Conservation (phyloP, 37 sponge, comb jelly and placozoan species). For the Ianthella basta region DNA sequence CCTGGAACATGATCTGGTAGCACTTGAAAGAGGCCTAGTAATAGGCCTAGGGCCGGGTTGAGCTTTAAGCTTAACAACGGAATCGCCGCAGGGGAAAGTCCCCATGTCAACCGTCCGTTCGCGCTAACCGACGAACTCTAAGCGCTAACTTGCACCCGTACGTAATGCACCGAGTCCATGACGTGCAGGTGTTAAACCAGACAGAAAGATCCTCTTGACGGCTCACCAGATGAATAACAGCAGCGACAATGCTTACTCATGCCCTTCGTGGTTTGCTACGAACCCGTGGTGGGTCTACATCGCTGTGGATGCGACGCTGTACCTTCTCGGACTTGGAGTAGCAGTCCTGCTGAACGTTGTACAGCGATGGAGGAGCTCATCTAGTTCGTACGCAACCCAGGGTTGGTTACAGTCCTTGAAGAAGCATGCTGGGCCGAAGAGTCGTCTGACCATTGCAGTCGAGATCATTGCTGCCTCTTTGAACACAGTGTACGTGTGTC, state of each 20-base stretch:
- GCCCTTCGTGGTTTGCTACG: neutral
- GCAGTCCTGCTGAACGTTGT: neutral
- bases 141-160: no score
- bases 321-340: neutral
- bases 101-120: no score
- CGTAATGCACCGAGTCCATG: no score
- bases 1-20: slow-evolving; percentile 9
- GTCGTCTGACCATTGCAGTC: neutral
- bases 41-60: no score
- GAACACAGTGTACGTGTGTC: neutral
- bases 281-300: slow-evolving; percentile 14
- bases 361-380: no score
- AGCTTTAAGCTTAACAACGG: no score
- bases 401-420: neutral
- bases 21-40: neutral
- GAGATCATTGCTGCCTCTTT: neutral
- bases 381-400: neutral
- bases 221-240: no score
- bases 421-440: neutral
- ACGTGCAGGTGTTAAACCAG: no score
- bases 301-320: neutral
- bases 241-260: neutral
- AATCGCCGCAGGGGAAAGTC: no score
- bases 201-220: no score
- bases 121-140: no score